phyloP scores from a whole-genome alignment of 2,113 vertebrate genomes.

The Thryonomys swinderianus region DNA sequence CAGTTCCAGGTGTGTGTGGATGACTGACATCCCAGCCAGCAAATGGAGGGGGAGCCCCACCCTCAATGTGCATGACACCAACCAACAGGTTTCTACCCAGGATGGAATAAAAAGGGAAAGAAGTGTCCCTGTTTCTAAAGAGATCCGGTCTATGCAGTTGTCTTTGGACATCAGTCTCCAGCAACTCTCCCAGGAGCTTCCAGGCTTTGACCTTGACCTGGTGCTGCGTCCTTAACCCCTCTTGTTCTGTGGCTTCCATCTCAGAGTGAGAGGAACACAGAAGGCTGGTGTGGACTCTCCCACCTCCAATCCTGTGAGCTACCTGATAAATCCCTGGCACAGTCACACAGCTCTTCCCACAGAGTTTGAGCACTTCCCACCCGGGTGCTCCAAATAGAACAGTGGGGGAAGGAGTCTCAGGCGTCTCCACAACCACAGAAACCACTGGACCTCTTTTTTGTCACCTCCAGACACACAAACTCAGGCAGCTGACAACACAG shows the following conservation, averaged over 20 bases:
- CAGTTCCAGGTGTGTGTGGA: neutral
- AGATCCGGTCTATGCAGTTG: neutral
- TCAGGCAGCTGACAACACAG: neutral
- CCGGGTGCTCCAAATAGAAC: neutral
- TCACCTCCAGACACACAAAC: neutral
- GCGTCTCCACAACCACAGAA: neutral
- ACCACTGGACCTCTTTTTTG: neutral
- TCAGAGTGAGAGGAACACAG: neutral
- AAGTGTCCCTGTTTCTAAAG: neutral
- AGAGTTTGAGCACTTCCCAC: neutral
- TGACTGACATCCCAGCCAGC: neutral
- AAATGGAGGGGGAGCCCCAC: neutral
- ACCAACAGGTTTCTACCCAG: neutral
- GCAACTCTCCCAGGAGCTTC: neutral
- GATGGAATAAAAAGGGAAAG: neutral
- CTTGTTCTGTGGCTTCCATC: neutral
- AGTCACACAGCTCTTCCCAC: neutral
- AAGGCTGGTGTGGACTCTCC: neutral
- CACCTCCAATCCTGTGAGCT: neutral
- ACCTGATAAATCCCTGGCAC: neutral
- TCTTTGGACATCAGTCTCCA: neutral
- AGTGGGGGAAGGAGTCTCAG: accelerated
- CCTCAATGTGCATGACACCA: neutral
- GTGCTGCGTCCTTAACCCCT: neutral
- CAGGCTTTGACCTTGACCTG: neutral